Evolutionary conservation across 92 coral and sea anemone genomes (phyloP).

Genomic region (Umimayanthus kanabou): DNA sequence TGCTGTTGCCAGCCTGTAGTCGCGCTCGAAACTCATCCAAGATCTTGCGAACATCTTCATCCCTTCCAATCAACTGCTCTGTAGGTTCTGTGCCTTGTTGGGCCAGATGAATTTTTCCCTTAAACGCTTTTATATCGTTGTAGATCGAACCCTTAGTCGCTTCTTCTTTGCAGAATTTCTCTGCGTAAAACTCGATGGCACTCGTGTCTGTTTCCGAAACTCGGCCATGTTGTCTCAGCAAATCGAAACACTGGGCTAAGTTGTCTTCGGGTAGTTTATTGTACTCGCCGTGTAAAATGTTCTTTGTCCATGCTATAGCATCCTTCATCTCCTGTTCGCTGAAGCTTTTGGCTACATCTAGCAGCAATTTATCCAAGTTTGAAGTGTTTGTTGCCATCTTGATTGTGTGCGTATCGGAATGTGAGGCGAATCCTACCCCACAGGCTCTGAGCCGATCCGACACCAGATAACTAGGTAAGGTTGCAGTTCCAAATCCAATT

Average conservation of each 20-base stretch:
- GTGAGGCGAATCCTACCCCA: no score
- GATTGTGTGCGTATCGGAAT: no score
- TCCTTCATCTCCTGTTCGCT: constrained; percentile 14
- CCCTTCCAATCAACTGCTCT: constrained; percentile 14
- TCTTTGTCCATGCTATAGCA: constrained; percentile 33
- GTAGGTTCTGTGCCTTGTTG: background rate
- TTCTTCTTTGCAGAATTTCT: constrained; percentile 5
- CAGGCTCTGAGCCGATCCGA: no score
- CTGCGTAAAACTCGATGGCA: constrained; percentile 25
- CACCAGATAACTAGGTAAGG: no score
- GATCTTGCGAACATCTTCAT: background rate
- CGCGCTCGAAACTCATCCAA: background rate
- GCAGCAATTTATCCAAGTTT: constrained; percentile 6
- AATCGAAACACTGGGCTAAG: constrained; percentile 12
- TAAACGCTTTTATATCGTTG: background rate
- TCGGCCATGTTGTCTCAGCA: constrained; percentile 31
- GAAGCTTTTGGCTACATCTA: background rate
- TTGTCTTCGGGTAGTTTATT: constrained; percentile 31
- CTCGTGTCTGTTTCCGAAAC: constrained; percentile 13
- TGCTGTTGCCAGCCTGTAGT: background rate
- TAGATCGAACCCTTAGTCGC: background rate
- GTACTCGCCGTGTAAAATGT: constrained; percentile 27
- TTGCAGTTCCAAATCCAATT: no score
- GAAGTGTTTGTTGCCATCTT: background rate
- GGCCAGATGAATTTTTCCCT: background rate